phyloP scores from a whole-genome alignment of 1,140 invertebrate genomes.

The Dendroctonus valens region DNA sequence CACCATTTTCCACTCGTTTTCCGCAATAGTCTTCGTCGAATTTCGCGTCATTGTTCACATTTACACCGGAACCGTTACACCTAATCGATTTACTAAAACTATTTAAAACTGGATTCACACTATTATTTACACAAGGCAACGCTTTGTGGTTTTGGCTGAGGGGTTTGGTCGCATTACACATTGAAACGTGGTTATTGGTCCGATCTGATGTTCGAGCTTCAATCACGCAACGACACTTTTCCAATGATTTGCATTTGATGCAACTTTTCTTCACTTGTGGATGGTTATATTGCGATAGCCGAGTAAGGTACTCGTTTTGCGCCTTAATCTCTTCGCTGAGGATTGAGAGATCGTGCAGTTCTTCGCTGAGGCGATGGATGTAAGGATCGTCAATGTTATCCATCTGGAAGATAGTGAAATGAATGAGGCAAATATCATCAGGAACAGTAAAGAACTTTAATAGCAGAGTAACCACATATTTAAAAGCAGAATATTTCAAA shows the following conservation, averaged over 20 bases:
- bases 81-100: conserved; percentile 27
- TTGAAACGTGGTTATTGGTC: conserved; percentile 3
- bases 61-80: conserved; percentile 16
- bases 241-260: conserved; percentile 32
- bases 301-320: conserved; percentile 53
- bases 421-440: neutral
- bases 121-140: conserved; percentile 16
- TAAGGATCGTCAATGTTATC: conserved; percentile 61
- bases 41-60: conserved; percentile 18
- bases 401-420: conserved; percentile 37
- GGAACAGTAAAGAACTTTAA: neutral
- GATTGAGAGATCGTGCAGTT: conserved; percentile 58
- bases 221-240: conserved; percentile 8
- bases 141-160: too few species aligned
- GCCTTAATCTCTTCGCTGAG: conserved; percentile 58
- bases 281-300: conserved; percentile 33
- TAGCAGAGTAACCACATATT: neutral
- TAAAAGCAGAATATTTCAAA: neutral
- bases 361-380: conserved; percentile 57
- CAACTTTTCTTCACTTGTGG: neutral
- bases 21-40: neutral
- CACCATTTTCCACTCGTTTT: conserved; percentile 1
- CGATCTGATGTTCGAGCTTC: neutral
- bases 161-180: too few species aligned
- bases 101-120: conserved; percentile 30